A percentile compares a stretch with the other conserved stretches of the same genome.
phyloP scores from a whole-genome alignment of 1,140 invertebrate species.

The Pseudomyrmex flavicornis region DNA sequence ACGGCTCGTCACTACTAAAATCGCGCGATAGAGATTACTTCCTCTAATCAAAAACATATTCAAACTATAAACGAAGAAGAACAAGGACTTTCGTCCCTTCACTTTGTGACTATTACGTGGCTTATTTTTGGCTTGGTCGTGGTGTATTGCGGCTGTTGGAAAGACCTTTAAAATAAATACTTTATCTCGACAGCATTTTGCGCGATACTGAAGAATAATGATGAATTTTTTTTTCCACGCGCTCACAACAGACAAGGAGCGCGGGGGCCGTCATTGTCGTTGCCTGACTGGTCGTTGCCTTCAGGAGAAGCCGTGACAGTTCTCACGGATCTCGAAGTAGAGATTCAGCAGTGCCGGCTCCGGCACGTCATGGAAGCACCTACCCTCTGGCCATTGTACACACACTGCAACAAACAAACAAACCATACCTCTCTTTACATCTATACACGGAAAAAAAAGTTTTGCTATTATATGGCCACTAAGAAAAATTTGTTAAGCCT shows the following conservation, averaged over 20 bases:
- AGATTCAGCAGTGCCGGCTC: conserved; percentile 83
- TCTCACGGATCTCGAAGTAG: conserved; percentile 82
- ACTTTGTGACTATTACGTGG: conserved; percentile 57
- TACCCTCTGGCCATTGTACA: conserved; percentile 95
- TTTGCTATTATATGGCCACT: too few species aligned
- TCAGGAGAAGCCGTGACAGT: conserved; percentile 83
- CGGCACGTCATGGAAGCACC: conserved; percentile 85
- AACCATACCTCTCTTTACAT: not conserved
- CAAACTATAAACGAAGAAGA: conserved; percentile 26
- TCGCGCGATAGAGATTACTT: conserved; percentile 15
- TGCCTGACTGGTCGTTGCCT: conserved; percentile 76
- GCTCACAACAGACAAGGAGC: conserved; percentile 41
- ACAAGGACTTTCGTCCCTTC: conserved; percentile 23
- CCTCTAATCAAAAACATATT: conserved; percentile 1
- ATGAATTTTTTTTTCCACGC: conserved; percentile 30
- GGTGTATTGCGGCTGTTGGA: conserved; percentile 73
- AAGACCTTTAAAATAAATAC: conserved; percentile 67
- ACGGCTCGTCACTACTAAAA: conserved; percentile 22
- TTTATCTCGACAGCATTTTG: conserved; percentile 45
- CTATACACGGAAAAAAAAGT: too few species aligned
- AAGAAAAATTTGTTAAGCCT: too few species aligned
- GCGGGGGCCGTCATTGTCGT: conserved; percentile 68
- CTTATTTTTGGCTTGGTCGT: conserved; percentile 71
- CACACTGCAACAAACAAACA: conserved; percentile 89
- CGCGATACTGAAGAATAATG: conserved; percentile 48